Percentiles rank a stretch among this genome's conserved stretches.
Evolutionary conservation across 2,113 vertebrate species (phyloP).

Genomic region (Gnathonemus echidnorhynchus): DNA sequence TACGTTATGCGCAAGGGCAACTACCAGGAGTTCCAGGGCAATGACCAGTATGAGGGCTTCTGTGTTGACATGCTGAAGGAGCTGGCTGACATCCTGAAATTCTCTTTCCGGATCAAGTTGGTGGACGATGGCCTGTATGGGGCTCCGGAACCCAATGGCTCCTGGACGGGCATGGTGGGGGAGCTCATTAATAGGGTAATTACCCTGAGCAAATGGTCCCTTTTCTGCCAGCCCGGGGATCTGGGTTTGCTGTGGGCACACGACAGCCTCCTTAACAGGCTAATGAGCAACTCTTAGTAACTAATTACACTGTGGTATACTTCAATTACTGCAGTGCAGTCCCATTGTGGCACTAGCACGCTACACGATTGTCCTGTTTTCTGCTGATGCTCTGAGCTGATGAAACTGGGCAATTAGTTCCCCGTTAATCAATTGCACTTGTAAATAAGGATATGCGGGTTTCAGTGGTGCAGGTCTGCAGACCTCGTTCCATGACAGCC

Average conservation of each 20-base stretch:
- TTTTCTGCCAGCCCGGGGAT: conserved; percentile 16
- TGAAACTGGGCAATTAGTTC: conserved; percentile 46
- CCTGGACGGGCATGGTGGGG: conserved; percentile 90
- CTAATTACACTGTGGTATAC: conserved; percentile 42
- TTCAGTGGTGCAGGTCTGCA: conserved; percentile 29
- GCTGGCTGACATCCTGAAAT: conserved; percentile 73
- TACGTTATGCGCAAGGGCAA: conserved; percentile 81
- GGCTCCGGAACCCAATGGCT: conserved; percentile 79
- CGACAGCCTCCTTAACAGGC: conserved; percentile 31
- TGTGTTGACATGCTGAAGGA: conserved; percentile 89
- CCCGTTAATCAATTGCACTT: conserved; percentile 52
- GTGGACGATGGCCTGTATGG: conserved; percentile 84
- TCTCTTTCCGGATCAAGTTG: conserved; percentile 78
- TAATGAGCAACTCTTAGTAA: conserved; percentile 43
- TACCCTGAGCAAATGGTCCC: background rate
- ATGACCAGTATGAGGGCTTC: conserved; percentile 82
- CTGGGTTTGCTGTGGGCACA: conserved; percentile 7
- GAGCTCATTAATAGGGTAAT: conserved; percentile 86
- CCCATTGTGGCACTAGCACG: conserved; percentile 15
- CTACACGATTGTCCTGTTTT: background rate
- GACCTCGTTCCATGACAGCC: background rate
- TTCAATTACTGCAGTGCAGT: conserved; percentile 37
- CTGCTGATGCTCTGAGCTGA: conserved; percentile 32
- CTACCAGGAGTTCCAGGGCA: conserved; percentile 66
- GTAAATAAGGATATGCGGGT: conserved; percentile 44